Evolutionary conservation across 2,888 invertebrate genomes (phyloP).

Genomic region (Ectemnius continuus): DNA sequence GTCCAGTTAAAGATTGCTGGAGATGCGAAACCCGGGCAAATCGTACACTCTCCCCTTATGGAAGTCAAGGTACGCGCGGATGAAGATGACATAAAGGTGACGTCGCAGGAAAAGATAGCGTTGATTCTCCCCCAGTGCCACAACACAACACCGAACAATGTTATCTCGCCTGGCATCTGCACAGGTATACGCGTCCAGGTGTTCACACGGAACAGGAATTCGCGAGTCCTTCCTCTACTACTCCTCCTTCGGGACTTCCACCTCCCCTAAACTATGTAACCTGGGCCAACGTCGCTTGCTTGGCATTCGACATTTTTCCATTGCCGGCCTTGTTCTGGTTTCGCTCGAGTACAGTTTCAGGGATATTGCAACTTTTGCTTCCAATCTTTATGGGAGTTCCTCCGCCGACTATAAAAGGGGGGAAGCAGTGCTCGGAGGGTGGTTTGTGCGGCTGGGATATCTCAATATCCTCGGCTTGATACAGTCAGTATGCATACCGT

Average conservation of each 20-base stretch:
- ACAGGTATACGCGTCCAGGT: slow-evolving; percentile 51
- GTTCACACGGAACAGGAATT: slow-evolving; percentile 67
- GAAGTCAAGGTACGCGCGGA: slow-evolving; percentile 39
- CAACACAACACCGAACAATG: slow-evolving; percentile 59
- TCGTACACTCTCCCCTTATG: neutral
- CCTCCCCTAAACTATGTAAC: too few relatives aligned
- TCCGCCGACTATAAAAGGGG: too few relatives aligned
- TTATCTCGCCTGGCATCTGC: slow-evolving; percentile 65
- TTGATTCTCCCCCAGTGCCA: slow-evolving; percentile 47
- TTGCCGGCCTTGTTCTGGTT: too few relatives aligned
- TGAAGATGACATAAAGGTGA: slow-evolving; percentile 60
- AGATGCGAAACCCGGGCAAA: too few relatives aligned
- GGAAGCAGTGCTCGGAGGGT: too few relatives aligned
- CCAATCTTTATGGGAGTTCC: too few relatives aligned
- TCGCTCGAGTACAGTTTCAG: too few relatives aligned
- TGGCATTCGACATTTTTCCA: too few relatives aligned
- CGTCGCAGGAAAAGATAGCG: slow-evolving; percentile 40
- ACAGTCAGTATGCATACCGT: slow-evolving; percentile 43
- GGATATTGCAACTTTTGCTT: too few relatives aligned
- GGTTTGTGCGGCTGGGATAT: slow-evolving; percentile 48
- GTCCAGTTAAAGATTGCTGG: too few relatives aligned
- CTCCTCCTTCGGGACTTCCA: slow-evolving; percentile 16
- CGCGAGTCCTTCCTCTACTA: slow-evolving; percentile 26
- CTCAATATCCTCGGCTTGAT: slow-evolving; percentile 62
- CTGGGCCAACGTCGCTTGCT: too few relatives aligned